Evolutionary conservation across 1,140 invertebrate genomes (phyloP), one percentile per base, ranked within the genome.

Genomic region (Grapholita molesta): DNA sequence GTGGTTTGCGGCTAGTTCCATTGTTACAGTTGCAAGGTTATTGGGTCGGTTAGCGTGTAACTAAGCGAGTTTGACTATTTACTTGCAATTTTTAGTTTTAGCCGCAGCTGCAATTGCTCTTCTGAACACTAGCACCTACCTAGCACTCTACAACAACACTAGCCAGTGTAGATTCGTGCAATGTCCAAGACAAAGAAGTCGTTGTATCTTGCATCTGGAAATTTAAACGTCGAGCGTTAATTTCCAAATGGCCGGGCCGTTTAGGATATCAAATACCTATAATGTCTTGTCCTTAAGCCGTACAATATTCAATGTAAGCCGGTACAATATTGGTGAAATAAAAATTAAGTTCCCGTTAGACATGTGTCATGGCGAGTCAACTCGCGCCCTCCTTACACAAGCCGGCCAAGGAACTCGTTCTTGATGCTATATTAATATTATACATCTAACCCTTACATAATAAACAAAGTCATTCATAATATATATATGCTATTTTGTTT

Each of bases 311-410:
- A 38, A 18, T 73, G 66, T 65, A 33, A 18, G 78, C 73, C 70
- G 74, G 76, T 74, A 74, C 71, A 76, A 66, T 68, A 66, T n/a
- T 64, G 66, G 48, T 70, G 66, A 74, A 73, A 80, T 80, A 84
- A 88, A 86, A 84, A 82, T 82, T 73, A 75, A 80, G 77, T 86
- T 84, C 92, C 88, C 83, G 90, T 87, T 89, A 87, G 83, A 84
- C 85, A 84, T 88, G 86, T 89, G 84, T 86, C 88, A 88, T 85
- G 80, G 80, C 74, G 83, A 77, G 86, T 88, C 84, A 84, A 86
- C 87, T 85, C 80, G 80, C 75, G 83, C 78, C 85, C 86, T 91
- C 89, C 79, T 82, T 92, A 80, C 86, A 79, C 73, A 76, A 83
- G 69, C 73, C 32, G 72, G 71, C 89, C 68, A 84, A 83, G 69